A percentile compares a stretch with the other conserved stretches of the same genome.
Conservation (phyloP, 2,113 vertebrate species). For the Actenoides hombroni region DNA sequence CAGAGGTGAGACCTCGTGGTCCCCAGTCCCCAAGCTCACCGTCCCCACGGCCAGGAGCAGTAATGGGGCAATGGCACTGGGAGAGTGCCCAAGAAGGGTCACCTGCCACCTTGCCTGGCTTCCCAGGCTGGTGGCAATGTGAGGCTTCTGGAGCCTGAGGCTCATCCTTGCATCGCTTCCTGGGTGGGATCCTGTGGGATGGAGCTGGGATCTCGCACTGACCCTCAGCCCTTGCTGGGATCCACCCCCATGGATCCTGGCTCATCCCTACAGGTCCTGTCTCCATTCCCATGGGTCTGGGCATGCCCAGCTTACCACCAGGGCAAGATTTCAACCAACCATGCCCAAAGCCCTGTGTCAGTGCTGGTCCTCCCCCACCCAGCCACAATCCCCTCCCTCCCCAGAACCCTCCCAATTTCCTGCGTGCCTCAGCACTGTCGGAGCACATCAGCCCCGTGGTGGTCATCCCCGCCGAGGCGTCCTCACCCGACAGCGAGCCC, state of each 20-base stretch:
- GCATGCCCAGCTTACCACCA: background rate
- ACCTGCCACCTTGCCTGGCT: background rate
- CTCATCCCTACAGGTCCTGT: background rate
- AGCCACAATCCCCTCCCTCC: background rate
- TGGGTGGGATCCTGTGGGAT: background rate
- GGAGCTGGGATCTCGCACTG: background rate
- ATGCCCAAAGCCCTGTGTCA: background rate
- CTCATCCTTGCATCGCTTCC: background rate
- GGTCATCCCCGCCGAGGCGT: constrained; percentile 89
- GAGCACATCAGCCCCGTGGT: constrained; percentile 98
- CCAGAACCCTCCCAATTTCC: constrained; percentile 96
- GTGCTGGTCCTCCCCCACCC: background rate
- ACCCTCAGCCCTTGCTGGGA: background rate
- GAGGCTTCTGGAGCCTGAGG: background rate
- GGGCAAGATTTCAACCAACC: background rate
- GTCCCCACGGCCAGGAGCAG: background rate
- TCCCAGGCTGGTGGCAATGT: background rate
- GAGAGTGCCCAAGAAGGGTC: background rate
- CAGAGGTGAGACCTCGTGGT: constrained; percentile 82
- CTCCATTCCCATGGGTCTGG: background rate
- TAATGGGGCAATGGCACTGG: background rate
- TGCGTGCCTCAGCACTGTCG: constrained; percentile 92
- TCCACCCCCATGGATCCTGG: background rate
- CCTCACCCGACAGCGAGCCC: constrained; percentile 91
- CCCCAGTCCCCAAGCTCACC: accelerated